Evolutionary conservation across 2,797 vertebrate species (phyloP), one percentile per base, ranked within the genome.

Genomic region (Sebastes jordani): DNA sequence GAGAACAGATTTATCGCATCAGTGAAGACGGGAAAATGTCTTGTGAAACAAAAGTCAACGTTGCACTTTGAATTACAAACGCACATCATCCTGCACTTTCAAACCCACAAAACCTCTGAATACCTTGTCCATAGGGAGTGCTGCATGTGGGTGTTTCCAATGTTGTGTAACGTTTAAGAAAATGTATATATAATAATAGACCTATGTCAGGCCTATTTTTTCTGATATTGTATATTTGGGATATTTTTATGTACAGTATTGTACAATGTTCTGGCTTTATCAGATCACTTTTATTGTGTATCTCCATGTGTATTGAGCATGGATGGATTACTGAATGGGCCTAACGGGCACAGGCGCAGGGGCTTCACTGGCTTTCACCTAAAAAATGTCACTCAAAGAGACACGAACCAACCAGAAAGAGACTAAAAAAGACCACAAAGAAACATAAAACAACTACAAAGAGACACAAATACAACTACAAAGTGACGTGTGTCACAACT

Each of bases 51-150:
- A 42, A 73, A 23, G 38, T 86, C 58, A 74, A 81, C 74, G 9
- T 81, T 75, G 88, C 88, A 93, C 93, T 91, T 92, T 90, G 83
- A 49, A 49, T 49, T 49, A 49, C 46, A 49, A 86, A 89, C 34
- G 69, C 83, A 89, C 91, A 87, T 66, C 23, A 59, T 71, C 78
- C 78, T 81, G 92, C 94, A 93, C 90, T 94, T 93, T 94, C 66
- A 80, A 79, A 64, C 71, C 49, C 73, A 72, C 77, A 58, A 70
- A 55, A 75, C 61, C 60, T 72, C 62, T 60, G 59, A 32, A 78
- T 11, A 58, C 38, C 52, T 20, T 18, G 30, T 71, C 56, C 34
- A 16, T 11, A 56, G 59, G 62, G 54, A 54, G n/a, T 1, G 68
- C 36, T 78, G 52, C 75, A 60, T 56, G 73, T 80, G 63, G 70